Base-by-base conservation (phyloP, 1,140 invertebrate genomes). In the Eriosoma lanigerum region DNA sequence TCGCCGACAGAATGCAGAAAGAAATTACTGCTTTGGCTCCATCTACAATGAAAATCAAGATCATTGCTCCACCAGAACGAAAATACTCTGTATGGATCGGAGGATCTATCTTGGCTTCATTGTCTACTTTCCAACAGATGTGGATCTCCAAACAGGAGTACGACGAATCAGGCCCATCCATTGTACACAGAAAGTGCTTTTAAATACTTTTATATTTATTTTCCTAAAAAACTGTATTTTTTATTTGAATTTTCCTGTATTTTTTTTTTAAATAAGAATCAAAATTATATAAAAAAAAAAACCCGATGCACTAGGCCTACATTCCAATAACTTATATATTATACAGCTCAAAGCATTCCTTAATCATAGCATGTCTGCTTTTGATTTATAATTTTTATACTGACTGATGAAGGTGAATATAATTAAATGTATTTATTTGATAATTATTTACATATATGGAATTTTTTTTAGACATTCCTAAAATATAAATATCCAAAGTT, bases 81-180 rank as follows among this genome's bases (percentile, higher is more conserved):
- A 93, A 94, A 86, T 93, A 93, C 86, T 93, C 92, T 46, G 90
- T 93, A 83, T 94, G 93, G 93, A 95, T 95, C 88, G 92, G 93
- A 85, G 93, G 93, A 82, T 94, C 93, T 83, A 95, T 94, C 85
- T 88, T 94, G 83, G 93, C 93, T 68, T 94, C 93, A 9, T 87
- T 94, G 32, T 94, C 93, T 83, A 95, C 93, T 87, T 95, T 95
- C 93, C 93, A 95, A 86, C 92, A 93, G 87, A 95, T 95, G 93
- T 97, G 96, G 95, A 97, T 97, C 89, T 94, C 93, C 85, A 96
- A 96, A 87, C 93, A 96, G 87, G 94, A 97, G 86, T 97, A 97
- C 88, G 95, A 97, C 87, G 95, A 97, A 87, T 95, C 93, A 84
- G 95, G 95, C 83, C 95, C 95, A 83, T 93, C 92, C 85, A 96